Conservation (phyloP, 2,888 invertebrate genomes). For the Epistrophe eligans region DNA sequence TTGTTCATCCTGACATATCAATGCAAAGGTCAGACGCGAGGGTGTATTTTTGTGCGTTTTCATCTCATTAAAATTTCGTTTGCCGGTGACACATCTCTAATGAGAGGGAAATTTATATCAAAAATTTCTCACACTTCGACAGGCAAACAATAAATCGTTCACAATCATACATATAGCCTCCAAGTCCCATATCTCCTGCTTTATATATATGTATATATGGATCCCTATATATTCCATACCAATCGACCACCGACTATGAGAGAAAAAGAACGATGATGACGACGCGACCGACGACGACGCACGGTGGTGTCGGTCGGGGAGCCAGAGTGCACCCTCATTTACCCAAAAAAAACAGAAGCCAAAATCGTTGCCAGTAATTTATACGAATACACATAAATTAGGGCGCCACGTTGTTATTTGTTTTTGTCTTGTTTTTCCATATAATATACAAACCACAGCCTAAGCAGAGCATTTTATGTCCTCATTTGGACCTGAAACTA, state of each 20-base stretch:
- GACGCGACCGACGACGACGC: not conserved
- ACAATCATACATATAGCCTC: conserved; percentile 23
- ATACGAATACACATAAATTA: conserved; percentile 71
- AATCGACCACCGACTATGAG: conserved; percentile 30
- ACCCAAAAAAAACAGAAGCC: conserved; percentile 39
- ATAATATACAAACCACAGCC: not conserved
- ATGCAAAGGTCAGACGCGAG: not conserved
- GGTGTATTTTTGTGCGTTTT: conserved; percentile 43
- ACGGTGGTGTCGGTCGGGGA: not conserved
- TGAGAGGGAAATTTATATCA: conserved; percentile 77
- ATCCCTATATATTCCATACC: not conserved
- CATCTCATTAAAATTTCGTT: conserved; percentile 76
- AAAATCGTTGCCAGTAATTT: conserved; percentile 61
- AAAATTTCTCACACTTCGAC: conserved; percentile 83
- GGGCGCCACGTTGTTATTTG: conserved; percentile 76
- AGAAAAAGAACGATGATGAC: not conserved
- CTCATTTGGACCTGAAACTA: conserved; percentile 61
- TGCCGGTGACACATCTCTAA: conserved; percentile 75
- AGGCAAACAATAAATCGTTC: conserved; percentile 79
- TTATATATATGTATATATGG: no score
- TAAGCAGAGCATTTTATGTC: conserved; percentile 44
- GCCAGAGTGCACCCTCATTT: conserved; percentile 40
- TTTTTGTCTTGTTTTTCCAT: conserved; percentile 64
- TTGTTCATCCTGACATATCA: not conserved
- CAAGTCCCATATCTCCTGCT: not conserved